phyloP scores from a whole-genome alignment of 2,888 invertebrate genomes.

The Cyclophora punctaria region DNA sequence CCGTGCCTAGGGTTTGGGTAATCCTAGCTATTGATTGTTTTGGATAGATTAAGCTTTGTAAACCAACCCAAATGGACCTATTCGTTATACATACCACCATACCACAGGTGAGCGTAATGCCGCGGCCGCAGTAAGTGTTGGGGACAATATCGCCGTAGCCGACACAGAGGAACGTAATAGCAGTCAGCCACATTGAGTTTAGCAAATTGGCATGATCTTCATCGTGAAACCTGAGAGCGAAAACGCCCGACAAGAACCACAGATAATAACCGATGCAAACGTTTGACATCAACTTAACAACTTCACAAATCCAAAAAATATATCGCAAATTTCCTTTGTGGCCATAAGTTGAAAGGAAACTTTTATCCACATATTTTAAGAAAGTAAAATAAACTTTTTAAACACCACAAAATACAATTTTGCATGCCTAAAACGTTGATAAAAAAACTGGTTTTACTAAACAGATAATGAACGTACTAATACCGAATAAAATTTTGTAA shows the following conservation, averaged over 20 bases:
- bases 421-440: conserved; percentile 57
- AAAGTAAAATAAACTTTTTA: conserved; percentile 24
- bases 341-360: neutral
- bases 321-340: conserved; percentile 4
- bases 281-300: conserved; percentile 1
- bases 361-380: neutral
- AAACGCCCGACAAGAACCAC: conserved; percentile 74
- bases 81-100: conserved; percentile 93
- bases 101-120: conserved; percentile 98
- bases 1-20: conserved; percentile 38
- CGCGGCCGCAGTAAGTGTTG: conserved; percentile 99
- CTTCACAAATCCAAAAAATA: conserved; percentile 15
- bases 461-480: conserved; percentile 50
- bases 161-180: conserved; percentile 99
- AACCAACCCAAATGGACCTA: conserved; percentile 54
- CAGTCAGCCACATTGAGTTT: conserved; percentile 99
- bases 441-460: conserved; percentile 52
- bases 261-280: conserved; percentile 52
- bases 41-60: conserved; percentile 27
- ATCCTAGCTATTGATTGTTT: conserved; percentile 27
- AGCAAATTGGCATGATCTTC: conserved; percentile 98
- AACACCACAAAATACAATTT: conserved; percentile 31
- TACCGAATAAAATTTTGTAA: conserved; percentile 46
- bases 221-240: conserved; percentile 93
- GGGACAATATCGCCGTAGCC: conserved; percentile 99